Evolutionary conservation across 2,797 vertebrate genomes (phyloP).

Genomic region (Moxostoma hubbsi): DNA sequence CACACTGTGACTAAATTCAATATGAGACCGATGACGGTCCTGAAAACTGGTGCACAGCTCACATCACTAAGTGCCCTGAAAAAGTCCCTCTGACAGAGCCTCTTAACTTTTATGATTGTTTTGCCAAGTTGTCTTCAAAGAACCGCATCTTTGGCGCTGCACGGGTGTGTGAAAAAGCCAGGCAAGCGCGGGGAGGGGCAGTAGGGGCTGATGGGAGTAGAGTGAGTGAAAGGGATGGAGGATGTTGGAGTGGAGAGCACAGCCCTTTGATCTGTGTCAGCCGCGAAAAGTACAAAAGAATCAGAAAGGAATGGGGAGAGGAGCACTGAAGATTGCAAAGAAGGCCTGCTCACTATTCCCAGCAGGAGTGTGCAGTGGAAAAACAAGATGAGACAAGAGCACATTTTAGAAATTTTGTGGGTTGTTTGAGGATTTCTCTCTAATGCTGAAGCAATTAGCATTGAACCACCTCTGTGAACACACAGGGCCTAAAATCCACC

Average conservation of each 20-base stretch:
- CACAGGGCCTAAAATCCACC: slow-evolving; percentile 69
- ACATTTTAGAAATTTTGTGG: slow-evolving; percentile 73
- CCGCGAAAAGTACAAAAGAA: slow-evolving; percentile 68
- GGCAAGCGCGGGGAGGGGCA: slow-evolving; percentile 48
- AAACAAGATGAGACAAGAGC: slow-evolving; percentile 69
- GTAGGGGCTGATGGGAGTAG: slow-evolving; percentile 52
- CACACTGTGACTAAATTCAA: slow-evolving; percentile 34
- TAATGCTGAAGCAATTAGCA: slow-evolving; percentile 77
- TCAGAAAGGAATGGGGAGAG: slow-evolving; percentile 51
- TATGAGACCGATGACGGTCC: slow-evolving; percentile 12
- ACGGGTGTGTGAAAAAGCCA: slow-evolving; percentile 65
- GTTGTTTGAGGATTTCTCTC: slow-evolving; percentile 73
- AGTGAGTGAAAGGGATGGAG: slow-evolving; percentile 67
- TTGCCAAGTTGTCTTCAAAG: slow-evolving; percentile 76
- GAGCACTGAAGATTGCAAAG: slow-evolving; percentile 58
- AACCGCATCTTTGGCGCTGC: slow-evolving; percentile 64
- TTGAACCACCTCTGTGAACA: slow-evolving; percentile 73
- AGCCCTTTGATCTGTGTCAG: slow-evolving; percentile 81
- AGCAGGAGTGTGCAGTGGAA: slow-evolving; percentile 55
- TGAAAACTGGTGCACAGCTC: slow-evolving; percentile 45
- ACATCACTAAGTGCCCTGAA: slow-evolving; percentile 63
- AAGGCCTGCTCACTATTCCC: slow-evolving; percentile 43
- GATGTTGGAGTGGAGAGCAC: slow-evolving; percentile 68
- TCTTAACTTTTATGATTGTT: slow-evolving; percentile 69
- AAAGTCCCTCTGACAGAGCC: slow-evolving; percentile 61